Conservation (phyloP, 37 sponge, comb jelly and placozoan genomes). For the Spongia lamella region DNA sequence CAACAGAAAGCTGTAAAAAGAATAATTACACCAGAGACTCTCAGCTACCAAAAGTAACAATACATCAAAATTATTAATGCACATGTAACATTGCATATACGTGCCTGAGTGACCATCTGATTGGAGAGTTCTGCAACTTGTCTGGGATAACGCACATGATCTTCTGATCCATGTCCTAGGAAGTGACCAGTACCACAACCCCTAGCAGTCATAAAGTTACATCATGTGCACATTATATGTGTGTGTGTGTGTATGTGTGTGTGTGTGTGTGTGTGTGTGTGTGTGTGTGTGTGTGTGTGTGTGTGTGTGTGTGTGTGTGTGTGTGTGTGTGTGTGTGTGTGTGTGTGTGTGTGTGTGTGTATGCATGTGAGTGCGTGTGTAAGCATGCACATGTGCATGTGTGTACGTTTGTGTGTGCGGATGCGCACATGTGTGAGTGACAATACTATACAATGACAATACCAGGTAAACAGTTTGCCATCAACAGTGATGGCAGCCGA, state of each 20-base stretch:
- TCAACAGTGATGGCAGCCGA: conserved; percentile 73
- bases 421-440: neutral
- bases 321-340: too few species aligned
- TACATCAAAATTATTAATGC: too few species aligned
- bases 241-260: too few species aligned
- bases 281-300: too few species aligned
- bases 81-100: too few species aligned
- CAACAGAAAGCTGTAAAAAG: conserved; percentile 43
- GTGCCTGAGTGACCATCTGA: conserved; percentile 28
- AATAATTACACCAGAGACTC: too few species aligned
- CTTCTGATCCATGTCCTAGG: conserved; percentile 67
- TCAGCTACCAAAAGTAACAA: too few species aligned
- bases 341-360: neutral
- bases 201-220: too few species aligned
- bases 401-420: too few species aligned
- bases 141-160: conserved; percentile 43
- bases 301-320: too few species aligned
- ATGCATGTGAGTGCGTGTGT: neutral
- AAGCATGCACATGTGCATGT: neutral
- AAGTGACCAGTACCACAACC: conserved; percentile 68
- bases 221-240: neutral
- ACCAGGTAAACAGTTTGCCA: conserved; percentile 82
- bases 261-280: too few species aligned
- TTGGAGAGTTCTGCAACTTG: conserved; percentile 50
- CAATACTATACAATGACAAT: conserved; percentile 8